Base-by-base conservation (phyloP, 2,888 invertebrate species). In the Drosophila melanocephala region DNA sequence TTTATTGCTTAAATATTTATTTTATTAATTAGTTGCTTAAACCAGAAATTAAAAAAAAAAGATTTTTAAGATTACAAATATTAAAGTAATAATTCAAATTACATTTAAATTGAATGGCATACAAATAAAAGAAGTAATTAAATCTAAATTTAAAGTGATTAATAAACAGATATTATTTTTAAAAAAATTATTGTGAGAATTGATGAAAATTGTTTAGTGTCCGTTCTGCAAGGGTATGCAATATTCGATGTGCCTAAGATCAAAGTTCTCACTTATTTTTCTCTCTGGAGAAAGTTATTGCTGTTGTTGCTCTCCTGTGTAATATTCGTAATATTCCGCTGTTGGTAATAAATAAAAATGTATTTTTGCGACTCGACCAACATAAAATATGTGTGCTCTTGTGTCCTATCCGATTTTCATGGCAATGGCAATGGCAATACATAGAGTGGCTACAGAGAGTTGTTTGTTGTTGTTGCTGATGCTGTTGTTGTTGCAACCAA, bases 391-490 rank as follows among this genome's bases (percentile, higher is more conserved):
- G 66, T 79, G 63, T 75, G 16, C 56, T 16, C 37, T 16, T 47
- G 26, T 57, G 72, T 92, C 91, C 92, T 92, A 93, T 93, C 92
- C 92, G 92, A 93, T 93, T 92, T 93, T 91, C 92, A 92, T 92
- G 91, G 92, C 91, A 92, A 10, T 91, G 91, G 92, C 91, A 92
- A 14, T 91, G 86, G 92, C 59, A 74, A 64, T 76, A 44, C 57
- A 42, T 59, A 42, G 37, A 47, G 59, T 47, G 47, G 47, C 16
- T 30, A 30, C n/a, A 14, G 28, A 12, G 52, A 52, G n/a, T 30
- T 16, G 22, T 16, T 30, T 22, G 22, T 32, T 58, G 30, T 32
- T 58, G 57, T 26, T 50, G 28, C 28, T 35, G 53, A 4, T 42
- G 28, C 28, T 55, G 53, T 7, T 42, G 56, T 42, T 63, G 57